Evolutionary conservation across 2,888 invertebrate genomes (phyloP), one percentile per base, ranked within the genome.

Genomic region (Lasioglossum figueresi): DNA sequence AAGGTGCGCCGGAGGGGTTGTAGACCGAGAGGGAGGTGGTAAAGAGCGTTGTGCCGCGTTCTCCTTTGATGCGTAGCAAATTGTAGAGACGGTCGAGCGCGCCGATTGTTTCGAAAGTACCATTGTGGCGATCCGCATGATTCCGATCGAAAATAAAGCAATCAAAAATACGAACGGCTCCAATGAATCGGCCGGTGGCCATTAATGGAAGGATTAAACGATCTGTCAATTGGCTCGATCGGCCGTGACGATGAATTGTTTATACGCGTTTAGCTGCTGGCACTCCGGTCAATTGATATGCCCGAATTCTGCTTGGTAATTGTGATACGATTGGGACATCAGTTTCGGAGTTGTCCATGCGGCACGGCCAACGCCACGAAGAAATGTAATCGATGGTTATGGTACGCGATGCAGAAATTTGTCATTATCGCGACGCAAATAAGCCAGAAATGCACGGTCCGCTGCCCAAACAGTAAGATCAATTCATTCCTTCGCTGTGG

Each of bases 221-320:
- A 79, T 72, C 78, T 75, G 75, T 80, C 82, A 80, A 76, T 80
- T 70, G 70, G 37, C 10, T 31, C 73, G 76, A 66, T 81, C 37
- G 66, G 76, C 76, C 52, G 43, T n/a, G 19, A 34, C 73, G 56
- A 59, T 84, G 73, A 84, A 84, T 74, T 74, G 84, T 82, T 83
- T 84, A 84, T 74, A 52, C 77, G 45, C 27, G 52, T 75, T 84
- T 73, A 78, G n/a, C 82, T 48, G 37, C n/a, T 63, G 19, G 27
- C 77, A 66, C 48, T 70, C 16, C 56, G 19, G 68, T 52, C 77
- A 82, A 77, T 59, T 75, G 74, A 82, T 84, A 66, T n/a, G 52
- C 23, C 48, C 37, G 63, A 81, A 81, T 73, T 31, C 52, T n/a
- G 70, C 56, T 77, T 74, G 77, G 74, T 70, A 77, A 82, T 84